Evolutionary conservation across 2,113 vertebrate species (phyloP).

Genomic region (Xiphophorus couchianus): DNA sequence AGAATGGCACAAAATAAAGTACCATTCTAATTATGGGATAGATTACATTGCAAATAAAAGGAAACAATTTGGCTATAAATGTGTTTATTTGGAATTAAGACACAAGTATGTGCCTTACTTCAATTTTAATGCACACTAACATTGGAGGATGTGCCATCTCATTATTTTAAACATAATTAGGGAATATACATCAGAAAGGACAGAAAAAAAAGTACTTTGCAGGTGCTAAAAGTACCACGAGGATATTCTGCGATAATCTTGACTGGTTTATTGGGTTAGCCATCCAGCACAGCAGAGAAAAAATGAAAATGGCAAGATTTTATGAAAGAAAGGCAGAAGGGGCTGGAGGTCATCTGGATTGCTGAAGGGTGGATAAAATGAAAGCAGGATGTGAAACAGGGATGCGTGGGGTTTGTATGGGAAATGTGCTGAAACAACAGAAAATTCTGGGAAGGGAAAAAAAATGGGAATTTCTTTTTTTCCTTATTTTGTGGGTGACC

Average conservation of each 20-base stretch:
- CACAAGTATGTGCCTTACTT: too few relatives aligned
- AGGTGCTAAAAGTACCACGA: slow-evolving; percentile 27
- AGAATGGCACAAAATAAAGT: too few relatives aligned
- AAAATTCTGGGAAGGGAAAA: slow-evolving; percentile 9
- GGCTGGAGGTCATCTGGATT: slow-evolving; percentile 37
- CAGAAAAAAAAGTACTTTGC: slow-evolving; percentile 14
- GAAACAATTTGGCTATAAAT: too few relatives aligned
- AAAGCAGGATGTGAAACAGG: slow-evolving; percentile 43
- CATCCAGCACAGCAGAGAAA: slow-evolving; percentile 15
- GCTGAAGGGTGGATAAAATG: slow-evolving; percentile 33
- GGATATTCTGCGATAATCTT: slow-evolving; percentile 38
- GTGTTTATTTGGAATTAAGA: too few relatives aligned
- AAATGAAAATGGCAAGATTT: slow-evolving; percentile 34
- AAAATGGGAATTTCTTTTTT: slow-evolving; percentile 34
- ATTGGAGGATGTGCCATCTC: too few relatives aligned
- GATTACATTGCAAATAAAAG: too few relatives aligned
- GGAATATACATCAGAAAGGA: not conserved
- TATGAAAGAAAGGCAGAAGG: slow-evolving; percentile 19
- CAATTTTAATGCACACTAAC: too few relatives aligned
- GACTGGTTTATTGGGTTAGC: slow-evolving; percentile 48
- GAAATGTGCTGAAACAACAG: slow-evolving; percentile 25
- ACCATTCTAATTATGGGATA: too few relatives aligned
- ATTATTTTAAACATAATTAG: not conserved
- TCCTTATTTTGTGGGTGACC: slow-evolving; percentile 43
- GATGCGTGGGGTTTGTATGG: slow-evolving; percentile 16